Evolutionary conservation across 2,113 vertebrate genomes (phyloP).

Genomic region (Marcusenius ussheri): DNA sequence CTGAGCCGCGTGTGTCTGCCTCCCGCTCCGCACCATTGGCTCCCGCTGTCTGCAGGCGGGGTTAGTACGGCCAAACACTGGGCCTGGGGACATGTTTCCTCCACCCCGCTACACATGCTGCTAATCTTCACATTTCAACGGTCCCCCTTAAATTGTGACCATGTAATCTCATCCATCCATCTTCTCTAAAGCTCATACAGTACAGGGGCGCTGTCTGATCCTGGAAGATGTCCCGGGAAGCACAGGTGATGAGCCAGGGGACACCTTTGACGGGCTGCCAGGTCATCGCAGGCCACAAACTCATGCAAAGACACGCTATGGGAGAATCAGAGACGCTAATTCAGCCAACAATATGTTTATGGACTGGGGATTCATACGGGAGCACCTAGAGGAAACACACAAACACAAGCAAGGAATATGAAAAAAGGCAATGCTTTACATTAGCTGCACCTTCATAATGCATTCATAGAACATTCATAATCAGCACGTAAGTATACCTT

Average conservation of each 20-base stretch:
- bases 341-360: neutral
- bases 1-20: neutral
- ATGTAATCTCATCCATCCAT: neutral
- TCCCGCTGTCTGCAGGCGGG: neutral
- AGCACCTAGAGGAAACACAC: neutral
- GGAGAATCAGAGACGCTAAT: neutral
- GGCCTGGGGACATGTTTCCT: neutral
- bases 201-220: neutral
- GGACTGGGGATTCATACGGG: neutral
- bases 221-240: neutral
- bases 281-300: neutral
- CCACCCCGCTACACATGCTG: neutral
- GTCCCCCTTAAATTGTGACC: neutral
- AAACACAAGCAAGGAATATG: neutral
- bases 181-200: neutral
- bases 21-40: neutral
- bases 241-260: neutral
- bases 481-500: neutral
- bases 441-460: neutral
- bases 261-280: neutral
- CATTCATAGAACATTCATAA: neutral
- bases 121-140: neutral
- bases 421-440: neutral
- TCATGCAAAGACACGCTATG: neutral
- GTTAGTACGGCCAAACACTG: neutral